Conservation (phyloP, 1,140 invertebrate genomes). For the Druon quercuslanigerum region DNA sequence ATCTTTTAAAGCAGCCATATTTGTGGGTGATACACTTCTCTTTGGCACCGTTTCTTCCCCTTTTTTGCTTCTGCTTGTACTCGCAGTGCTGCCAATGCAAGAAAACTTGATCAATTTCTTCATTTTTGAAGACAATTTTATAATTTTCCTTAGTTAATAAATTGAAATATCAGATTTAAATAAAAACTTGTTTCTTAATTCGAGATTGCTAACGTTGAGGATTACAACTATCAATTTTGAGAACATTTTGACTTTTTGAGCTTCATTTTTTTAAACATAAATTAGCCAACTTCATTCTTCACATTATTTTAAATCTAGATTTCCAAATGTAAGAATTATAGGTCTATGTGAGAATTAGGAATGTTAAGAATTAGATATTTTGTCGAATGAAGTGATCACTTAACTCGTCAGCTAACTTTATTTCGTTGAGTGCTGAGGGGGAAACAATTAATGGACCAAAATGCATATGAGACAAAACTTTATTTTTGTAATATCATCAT, state of each 20-base stretch:
- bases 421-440: too few relatives aligned
- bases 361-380: too few relatives aligned
- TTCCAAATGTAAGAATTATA: too few relatives aligned
- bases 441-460: too few relatives aligned
- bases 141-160: background rate
- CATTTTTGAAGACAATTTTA: background rate
- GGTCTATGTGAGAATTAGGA: too few relatives aligned
- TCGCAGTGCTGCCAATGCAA: conserved; percentile 5
- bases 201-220: too few relatives aligned
- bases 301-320: background rate
- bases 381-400: too few relatives aligned
- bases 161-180: background rate
- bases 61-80: background rate
- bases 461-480: too few relatives aligned
- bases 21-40: conserved; percentile 38
- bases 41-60: background rate
- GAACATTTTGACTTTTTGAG: background rate
- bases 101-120: conserved; percentile 10
- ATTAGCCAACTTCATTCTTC: background rate
- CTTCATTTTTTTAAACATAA: background rate
- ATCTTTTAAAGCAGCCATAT: conserved; percentile 80
- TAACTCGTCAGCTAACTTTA: too few relatives aligned
- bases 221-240: background rate
- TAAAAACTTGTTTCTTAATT: background rate
- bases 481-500: too few relatives aligned